Conservation (phyloP, 2,888 invertebrate species). For the Tinea semifulvella region DNA sequence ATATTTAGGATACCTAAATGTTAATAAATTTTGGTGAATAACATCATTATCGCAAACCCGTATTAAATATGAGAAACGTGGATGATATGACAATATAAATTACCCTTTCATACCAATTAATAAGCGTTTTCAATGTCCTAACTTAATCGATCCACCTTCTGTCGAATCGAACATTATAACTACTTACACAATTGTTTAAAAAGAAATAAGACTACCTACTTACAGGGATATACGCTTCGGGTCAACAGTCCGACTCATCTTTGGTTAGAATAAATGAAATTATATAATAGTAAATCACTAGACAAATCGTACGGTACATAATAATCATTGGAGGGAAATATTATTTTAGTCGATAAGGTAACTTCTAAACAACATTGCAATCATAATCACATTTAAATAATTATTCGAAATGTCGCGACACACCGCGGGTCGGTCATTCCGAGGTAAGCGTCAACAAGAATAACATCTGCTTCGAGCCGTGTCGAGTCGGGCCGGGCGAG, state of each 20-base stretch:
- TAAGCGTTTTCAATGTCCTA: conserved; percentile 68
- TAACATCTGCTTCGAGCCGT: conserved; percentile 24
- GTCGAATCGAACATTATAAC: conserved; percentile 53
- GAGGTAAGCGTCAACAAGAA: conserved; percentile 62
- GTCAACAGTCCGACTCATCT: conserved; percentile 50
- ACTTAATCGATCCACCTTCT: conserved; percentile 53
- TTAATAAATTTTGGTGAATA: conserved; percentile 64
- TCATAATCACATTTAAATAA: conserved; percentile 60
- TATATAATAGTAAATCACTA: conserved; percentile 57
- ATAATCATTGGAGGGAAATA: conserved; percentile 64
- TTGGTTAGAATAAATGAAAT: conserved; percentile 62
- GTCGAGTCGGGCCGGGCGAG: conserved; percentile 12
- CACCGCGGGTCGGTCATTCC: conserved; percentile 50
- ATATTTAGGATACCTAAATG: conserved; percentile 57
- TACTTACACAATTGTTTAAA: conserved; percentile 54
- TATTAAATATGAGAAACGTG: conserved; percentile 67
- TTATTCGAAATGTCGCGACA: conserved; percentile 57
- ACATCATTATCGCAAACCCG: conserved; percentile 68
- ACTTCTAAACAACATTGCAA: conserved; percentile 60
- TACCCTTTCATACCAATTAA: conserved; percentile 69
- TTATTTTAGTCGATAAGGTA: conserved; percentile 56
- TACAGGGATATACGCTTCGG: conserved; percentile 52
- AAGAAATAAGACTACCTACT: conserved; percentile 61
- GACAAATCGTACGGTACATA: conserved; percentile 50
- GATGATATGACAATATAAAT: conserved; percentile 69